These are phyloP conservation scores for Troides oblongomaculatus DNA, from an alignment of 2,888 invertebrate genomes.

Conservation along the genomic window DNA sequence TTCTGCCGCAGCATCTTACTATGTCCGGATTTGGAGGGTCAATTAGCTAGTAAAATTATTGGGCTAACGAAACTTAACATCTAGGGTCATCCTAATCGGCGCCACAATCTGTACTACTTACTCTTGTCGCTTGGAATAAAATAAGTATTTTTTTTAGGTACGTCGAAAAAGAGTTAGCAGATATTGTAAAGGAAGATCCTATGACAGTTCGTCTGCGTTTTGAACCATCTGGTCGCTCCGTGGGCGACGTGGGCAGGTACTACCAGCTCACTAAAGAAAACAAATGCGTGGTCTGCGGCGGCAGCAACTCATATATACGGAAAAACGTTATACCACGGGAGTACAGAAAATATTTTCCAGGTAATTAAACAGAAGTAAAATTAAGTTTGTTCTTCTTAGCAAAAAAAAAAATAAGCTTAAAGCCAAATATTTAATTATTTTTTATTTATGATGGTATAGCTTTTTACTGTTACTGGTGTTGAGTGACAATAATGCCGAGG, in stretches of 20 bases:
- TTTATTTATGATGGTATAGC: too few relatives aligned
- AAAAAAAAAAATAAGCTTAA: too few relatives aligned
- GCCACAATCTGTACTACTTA: too few relatives aligned
- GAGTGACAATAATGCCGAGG: too few relatives aligned
- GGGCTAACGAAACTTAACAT: too few relatives aligned
- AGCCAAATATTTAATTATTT: too few relatives aligned
- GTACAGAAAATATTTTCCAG: conserved; percentile 87
- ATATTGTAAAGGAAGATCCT: conserved; percentile 67
- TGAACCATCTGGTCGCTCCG: conserved; percentile 87
- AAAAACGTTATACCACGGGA: conserved; percentile 92
- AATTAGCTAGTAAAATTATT: too few relatives aligned
- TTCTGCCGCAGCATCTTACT: too few relatives aligned
- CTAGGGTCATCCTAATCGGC: too few relatives aligned
- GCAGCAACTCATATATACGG: conserved; percentile 82
- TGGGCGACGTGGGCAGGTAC: conserved; percentile 85
- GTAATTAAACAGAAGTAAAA: conserved; percentile 49
- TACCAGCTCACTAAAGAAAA: conserved; percentile 86
- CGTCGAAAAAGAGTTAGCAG: conserved; percentile 71
- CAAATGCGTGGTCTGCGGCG: conserved; percentile 89
- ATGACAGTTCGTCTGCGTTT: conserved; percentile 86
- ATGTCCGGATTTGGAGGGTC: too few relatives aligned
- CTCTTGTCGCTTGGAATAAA: not conserved
- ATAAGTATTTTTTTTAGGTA: conserved; percentile 61
- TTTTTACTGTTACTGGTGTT: too few relatives aligned
- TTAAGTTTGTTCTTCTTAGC: too few relatives aligned